These are phyloP conservation scores for Gonioctena quinquepunctata DNA, from an alignment of 1,140 invertebrate genomes.

Conservation along the genomic window DNA sequence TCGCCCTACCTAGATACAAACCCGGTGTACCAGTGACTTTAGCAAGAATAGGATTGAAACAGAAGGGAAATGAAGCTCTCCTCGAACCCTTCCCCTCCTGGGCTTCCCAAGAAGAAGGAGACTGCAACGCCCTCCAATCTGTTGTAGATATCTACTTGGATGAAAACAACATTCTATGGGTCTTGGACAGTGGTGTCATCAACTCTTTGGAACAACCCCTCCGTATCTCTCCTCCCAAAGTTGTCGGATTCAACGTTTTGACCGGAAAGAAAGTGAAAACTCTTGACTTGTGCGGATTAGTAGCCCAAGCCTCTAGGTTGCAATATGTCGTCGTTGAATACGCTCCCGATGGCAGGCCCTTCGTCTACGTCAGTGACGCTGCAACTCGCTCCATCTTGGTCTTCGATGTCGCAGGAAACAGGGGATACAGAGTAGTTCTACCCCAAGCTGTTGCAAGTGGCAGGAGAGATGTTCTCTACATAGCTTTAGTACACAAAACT, in stretches of 20 bases:
- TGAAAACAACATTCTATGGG: constrained; percentile 62
- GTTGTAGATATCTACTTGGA: constrained; percentile 66
- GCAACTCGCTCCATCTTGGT: constrained; percentile 66
- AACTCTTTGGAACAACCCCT: constrained; percentile 60
- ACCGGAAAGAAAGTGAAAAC: constrained; percentile 63
- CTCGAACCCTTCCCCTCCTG: constrained; percentile 63
- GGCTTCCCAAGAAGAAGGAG: constrained; percentile 64
- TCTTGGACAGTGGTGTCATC: constrained; percentile 64
- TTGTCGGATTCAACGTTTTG: constrained; percentile 61
- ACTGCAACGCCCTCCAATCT: constrained; percentile 62
- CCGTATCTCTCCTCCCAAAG: constrained; percentile 61
- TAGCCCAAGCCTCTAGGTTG: constrained; percentile 57
- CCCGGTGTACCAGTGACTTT: constrained; percentile 62
- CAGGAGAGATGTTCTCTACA: constrained; percentile 63
- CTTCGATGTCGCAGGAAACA: constrained; percentile 62
- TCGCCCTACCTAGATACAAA: constrained; percentile 63
- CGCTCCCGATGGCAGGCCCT: constrained; percentile 57
- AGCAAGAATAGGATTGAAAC: constrained; percentile 56
- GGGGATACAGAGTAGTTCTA: constrained; percentile 63
- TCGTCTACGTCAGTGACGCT: constrained; percentile 67
- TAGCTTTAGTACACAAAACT: constrained; percentile 57
- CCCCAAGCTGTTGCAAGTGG: constrained; percentile 58
- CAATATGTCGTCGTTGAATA: constrained; percentile 67
- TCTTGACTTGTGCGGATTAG: constrained; percentile 61
- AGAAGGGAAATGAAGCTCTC: constrained; percentile 54